Evolutionary conservation across 2,113 vertebrate genomes (phyloP).

Genomic region (Leptocoma aspasia): DNA sequence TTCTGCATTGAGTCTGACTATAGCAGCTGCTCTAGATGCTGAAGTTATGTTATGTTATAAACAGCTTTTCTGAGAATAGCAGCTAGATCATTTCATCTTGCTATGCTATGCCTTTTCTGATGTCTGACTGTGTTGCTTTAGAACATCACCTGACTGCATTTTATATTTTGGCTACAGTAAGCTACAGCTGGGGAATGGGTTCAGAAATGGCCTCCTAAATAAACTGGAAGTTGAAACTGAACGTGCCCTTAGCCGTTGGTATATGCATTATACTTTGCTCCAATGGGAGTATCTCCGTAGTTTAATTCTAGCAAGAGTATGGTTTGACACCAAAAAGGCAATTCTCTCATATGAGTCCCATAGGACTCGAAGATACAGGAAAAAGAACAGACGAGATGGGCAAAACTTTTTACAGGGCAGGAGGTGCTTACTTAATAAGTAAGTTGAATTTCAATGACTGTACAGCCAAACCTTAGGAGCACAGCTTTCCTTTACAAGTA

Average conservation of each 20-base stretch:
- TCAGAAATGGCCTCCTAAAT: not conserved
- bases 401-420: not conserved
- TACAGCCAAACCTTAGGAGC: not conserved
- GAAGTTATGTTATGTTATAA: not conserved
- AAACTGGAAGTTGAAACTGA: not conserved
- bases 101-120: not conserved
- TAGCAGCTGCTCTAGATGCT: not conserved
- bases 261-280: not conserved
- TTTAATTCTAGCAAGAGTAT: not conserved
- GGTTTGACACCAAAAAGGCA: not conserved
- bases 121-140: not conserved
- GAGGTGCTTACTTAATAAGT: no score
- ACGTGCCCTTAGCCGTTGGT: not conserved
- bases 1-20: not conserved
- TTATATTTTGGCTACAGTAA: not conserved
- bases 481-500: not conserved
- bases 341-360: not conserved
- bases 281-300: not conserved
- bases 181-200: not conserved
- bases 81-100: not conserved
- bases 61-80: constrained; percentile 10
- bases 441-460: not conserved
- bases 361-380: not conserved
- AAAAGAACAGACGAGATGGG: not conserved
- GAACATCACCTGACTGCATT: not conserved